Percentiles rank a stretch among this genome's conserved stretches.
phyloP scores from a whole-genome alignment of 53 echinoderm and acorn worm species.

The Paelopatides confundens region DNA sequence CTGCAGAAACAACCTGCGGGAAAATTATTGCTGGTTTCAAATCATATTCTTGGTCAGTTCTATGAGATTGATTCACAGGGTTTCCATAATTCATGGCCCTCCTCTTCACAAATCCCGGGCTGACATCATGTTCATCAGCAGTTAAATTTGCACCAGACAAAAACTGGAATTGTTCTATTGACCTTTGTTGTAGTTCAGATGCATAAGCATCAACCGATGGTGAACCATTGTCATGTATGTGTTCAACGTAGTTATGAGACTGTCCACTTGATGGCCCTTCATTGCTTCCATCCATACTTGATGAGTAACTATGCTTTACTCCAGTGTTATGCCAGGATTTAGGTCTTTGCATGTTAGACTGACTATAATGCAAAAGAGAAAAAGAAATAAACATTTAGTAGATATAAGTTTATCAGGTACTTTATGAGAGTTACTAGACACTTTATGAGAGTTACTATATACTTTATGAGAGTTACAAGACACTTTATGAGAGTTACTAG shows the following conservation, averaged over 20 bases:
- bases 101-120: conserved; percentile 60
- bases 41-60: background rate
- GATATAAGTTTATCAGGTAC: no score
- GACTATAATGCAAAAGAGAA: conserved; percentile 51
- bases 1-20: conserved; percentile 82
- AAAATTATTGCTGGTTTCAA: conserved; percentile 78
- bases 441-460: no score
- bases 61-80: conserved; percentile 39
- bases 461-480: no score
- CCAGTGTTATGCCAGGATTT: conserved; percentile 91
- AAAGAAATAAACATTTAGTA: conserved; percentile 20
- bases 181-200: conserved; percentile 12
- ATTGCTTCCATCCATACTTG: conserved; percentile 25
- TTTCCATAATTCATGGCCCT: conserved; percentile 60
- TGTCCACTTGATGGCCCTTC: background rate
- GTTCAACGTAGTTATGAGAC: conserved; percentile 13
- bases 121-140: conserved; percentile 29
- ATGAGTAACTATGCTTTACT: conserved; percentile 25
- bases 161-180: background rate
- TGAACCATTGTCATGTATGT: conserved; percentile 20
- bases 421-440: no score
- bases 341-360: conserved; percentile 67
- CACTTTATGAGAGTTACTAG: no score
- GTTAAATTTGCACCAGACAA: background rate
- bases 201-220: conserved; percentile 17